Conservation (phyloP, 2,797 vertebrate genomes). For the Chloroceryle amazona region DNA sequence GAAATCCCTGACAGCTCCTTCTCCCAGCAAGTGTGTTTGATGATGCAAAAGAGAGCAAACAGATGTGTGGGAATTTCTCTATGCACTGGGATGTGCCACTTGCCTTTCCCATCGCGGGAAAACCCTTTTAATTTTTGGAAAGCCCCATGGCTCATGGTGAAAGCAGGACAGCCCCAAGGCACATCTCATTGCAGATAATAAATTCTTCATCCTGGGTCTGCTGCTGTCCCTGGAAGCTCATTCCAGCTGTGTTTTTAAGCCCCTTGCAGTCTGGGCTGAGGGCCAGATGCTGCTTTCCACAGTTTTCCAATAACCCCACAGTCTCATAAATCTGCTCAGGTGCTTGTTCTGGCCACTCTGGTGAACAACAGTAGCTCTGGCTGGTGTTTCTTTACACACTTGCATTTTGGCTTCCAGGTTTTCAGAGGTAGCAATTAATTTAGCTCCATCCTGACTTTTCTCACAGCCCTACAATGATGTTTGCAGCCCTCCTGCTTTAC, state of each 20-base stretch:
- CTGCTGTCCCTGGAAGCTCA: neutral
- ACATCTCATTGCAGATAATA: neutral
- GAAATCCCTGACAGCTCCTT: neutral
- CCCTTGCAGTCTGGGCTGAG: constrained; percentile 16
- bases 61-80: neutral
- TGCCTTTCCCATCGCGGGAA: neutral
- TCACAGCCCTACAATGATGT: neutral
- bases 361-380: neutral
- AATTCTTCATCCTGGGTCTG: neutral
- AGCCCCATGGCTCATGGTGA: neutral
- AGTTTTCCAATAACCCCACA: neutral
- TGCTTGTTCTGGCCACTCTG: neutral
- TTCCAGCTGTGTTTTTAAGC: constrained; percentile 20
- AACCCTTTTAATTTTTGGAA: neutral
- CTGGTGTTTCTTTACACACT: neutral
- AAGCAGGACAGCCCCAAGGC: neutral
- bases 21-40: neutral
- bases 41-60: neutral
- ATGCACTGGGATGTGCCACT: neutral
- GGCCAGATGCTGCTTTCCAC: constrained; percentile 12
- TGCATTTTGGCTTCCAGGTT: neutral
- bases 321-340: constrained; percentile 11
- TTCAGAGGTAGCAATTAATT: neutral
- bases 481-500: neutral
- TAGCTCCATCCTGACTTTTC: neutral